Evolutionary conservation across 2,113 vertebrate species (phyloP).

Genomic region (Grammomys dolichurus): DNA sequence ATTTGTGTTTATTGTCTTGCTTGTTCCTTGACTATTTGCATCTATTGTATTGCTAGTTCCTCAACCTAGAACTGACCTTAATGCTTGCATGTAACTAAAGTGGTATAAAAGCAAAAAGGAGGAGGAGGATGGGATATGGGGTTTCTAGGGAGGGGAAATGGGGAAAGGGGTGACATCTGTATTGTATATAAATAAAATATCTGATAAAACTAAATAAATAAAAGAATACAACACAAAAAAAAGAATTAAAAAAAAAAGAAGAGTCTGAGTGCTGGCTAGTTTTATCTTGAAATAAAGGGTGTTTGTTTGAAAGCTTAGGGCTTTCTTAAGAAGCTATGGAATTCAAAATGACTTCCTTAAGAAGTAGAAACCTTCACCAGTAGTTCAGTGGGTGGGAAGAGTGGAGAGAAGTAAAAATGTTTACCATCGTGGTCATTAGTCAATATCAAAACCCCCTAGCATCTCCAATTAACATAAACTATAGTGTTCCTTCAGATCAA

Average conservation of each 20-base stretch:
- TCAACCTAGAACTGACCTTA: no score
- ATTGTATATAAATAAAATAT: no score
- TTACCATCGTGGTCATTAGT: background rate
- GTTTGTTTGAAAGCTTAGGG: conserved; percentile 4
- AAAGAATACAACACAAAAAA: no score
- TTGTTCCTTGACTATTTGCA: no score
- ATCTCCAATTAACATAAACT: background rate
- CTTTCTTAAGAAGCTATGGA: conserved; percentile 23
- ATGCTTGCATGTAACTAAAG: no score
- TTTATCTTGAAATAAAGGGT: background rate
- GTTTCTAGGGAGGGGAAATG: no score
- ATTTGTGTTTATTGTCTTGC: no score
- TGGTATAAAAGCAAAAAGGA: no score
- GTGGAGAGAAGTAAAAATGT: background rate
- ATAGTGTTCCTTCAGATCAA: background rate
- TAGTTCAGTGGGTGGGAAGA: background rate
- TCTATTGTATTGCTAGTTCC: no score
- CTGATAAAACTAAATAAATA: no score
- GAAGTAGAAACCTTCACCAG: background rate
- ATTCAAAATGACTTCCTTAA: background rate
- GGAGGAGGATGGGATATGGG: no score
- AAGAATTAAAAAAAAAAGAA: background rate
- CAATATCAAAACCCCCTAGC: background rate
- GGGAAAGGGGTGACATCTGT: no score
- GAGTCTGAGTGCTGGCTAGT: background rate